phyloP scores from a whole-genome alignment of 1,140 invertebrate species.

The Oscheius sp. region DNA sequence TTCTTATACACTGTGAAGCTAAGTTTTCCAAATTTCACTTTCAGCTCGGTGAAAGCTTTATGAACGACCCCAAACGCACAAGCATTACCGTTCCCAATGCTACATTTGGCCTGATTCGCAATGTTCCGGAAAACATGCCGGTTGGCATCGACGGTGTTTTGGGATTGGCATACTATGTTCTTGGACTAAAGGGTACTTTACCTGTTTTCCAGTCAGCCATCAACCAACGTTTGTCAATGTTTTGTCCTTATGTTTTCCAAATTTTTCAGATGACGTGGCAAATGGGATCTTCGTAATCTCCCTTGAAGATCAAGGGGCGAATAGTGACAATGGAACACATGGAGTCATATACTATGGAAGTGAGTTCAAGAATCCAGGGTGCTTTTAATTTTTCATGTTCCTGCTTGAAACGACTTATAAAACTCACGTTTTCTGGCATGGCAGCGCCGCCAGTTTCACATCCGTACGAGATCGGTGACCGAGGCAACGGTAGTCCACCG shows the following conservation, averaged over 20 bases:
- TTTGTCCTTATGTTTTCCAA: background rate
- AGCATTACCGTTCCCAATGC: background rate
- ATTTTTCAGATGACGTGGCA: background rate
- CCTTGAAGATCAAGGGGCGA: background rate
- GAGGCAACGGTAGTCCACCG: no score
- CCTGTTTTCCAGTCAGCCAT: background rate
- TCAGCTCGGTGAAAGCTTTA: background rate
- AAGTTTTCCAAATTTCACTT: background rate
- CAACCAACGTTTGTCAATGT: background rate
- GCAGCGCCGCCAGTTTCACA: no score
- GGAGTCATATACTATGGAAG: constrained; percentile 14
- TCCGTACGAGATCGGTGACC: no score
- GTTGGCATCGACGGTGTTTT: background rate
- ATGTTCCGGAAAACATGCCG: background rate
- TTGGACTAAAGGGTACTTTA: background rate
- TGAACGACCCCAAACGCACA: no score
- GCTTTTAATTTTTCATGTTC: background rate
- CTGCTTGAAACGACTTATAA: background rate
- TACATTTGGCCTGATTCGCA: background rate
- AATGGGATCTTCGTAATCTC: background rate
- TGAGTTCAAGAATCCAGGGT: background rate
- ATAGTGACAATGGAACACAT: background rate
- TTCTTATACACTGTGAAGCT: no score
- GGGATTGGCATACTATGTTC: background rate
- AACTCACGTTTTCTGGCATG: no score